Percentiles rank a stretch among this genome's conserved stretches.
These are phyloP conservation scores for Crenuchus spilurus DNA, from an alignment of 2,797 vertebrate genomes.

Conservation along the genomic window DNA sequence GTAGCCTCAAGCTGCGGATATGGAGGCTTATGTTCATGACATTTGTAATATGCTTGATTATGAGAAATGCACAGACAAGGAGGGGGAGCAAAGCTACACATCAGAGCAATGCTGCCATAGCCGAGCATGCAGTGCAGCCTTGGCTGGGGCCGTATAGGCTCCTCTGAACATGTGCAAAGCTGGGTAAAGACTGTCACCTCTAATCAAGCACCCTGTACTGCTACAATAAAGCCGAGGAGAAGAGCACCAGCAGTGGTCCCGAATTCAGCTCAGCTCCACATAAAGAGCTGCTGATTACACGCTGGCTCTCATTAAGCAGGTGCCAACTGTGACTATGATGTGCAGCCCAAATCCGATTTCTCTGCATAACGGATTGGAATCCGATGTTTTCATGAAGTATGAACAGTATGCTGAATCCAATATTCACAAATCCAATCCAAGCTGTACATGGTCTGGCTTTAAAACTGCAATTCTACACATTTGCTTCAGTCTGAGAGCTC, in stretches of 20 bases:
- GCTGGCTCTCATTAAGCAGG: not conserved
- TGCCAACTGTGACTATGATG: not conserved
- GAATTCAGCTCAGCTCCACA: constrained; percentile 3
- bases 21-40: constrained; percentile 30
- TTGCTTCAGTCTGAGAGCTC: not conserved
- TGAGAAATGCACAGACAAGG: constrained; percentile 38
- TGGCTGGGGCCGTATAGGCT: constrained; percentile 39
- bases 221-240: constrained; percentile 21
- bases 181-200: constrained; percentile 31
- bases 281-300: constrained; percentile 37
- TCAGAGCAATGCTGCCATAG: not conserved
- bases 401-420: not conserved
- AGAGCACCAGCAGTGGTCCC: constrained; percentile 2
- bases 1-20: constrained; percentile 59
- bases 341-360: not conserved
- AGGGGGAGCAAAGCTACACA: constrained; percentile 13
- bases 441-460: not conserved
- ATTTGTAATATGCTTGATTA: constrained; percentile 50
- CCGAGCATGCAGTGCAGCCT: not conserved
- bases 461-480: not conserved
- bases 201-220: constrained; percentile 39
- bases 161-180: constrained; percentile 33
- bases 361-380: not conserved
- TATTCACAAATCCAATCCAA: not conserved
- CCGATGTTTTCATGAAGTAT: not conserved